phyloP scores from a whole-genome alignment of 2,797 vertebrate species.

The Helostoma temminkii region DNA sequence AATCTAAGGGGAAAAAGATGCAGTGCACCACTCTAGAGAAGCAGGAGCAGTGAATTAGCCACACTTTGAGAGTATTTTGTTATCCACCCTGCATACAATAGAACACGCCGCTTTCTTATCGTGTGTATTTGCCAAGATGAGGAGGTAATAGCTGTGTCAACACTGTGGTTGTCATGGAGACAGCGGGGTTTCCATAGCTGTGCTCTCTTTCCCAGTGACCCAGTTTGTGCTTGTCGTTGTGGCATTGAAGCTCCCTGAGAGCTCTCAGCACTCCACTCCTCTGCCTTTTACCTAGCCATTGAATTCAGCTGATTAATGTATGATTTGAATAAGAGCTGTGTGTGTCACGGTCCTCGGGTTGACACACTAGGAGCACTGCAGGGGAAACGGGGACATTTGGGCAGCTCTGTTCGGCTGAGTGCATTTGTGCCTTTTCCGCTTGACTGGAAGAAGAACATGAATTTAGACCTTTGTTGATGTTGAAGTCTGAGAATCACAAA shows the following conservation, averaged over 20 bases:
- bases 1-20: constrained; percentile 12
- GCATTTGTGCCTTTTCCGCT: constrained; percentile 38
- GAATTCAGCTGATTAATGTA: constrained; percentile 61
- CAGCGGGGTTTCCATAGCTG: constrained; percentile 62
- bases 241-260: constrained; percentile 55
- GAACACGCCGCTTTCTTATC: constrained; percentile 47
- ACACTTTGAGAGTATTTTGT: constrained; percentile 43
- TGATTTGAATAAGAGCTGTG: constrained; percentile 41
- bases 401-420: constrained; percentile 12
- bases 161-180: constrained; percentile 73
- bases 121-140: constrained; percentile 62
- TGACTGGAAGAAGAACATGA: constrained; percentile 18
- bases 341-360: constrained; percentile 17
- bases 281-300: constrained; percentile 58
- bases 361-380: constrained; percentile 2
- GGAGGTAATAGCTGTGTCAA: constrained; percentile 77
- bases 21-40: constrained; percentile 4
- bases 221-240: constrained; percentile 66
- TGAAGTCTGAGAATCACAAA: constrained; percentile 2
- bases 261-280: constrained; percentile 56
- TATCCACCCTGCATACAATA: constrained; percentile 33
- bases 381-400: constrained; percentile 37
- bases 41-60: constrained; percentile 32
- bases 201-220: constrained; percentile 69
- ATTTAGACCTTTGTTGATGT: constrained; percentile 22